Evolutionary conservation across 2,113 vertebrate genomes (phyloP).

Genomic region (Calyptommatus sinebrachiatus): DNA sequence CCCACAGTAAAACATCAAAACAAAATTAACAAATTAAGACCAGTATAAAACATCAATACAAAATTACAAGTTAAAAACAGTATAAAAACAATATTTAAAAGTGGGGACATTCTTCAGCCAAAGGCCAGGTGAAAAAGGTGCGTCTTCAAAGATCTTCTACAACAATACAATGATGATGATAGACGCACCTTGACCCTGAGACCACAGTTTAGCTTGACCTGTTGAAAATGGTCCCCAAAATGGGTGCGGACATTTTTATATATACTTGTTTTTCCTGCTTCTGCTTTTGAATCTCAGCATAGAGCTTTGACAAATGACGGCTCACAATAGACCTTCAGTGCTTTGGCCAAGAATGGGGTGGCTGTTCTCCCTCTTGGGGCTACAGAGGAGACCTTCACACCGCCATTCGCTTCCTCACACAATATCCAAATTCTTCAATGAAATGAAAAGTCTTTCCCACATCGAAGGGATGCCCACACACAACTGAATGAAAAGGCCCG

Average conservation of each 20-base stretch:
- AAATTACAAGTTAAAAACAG: no score
- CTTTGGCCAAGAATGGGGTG: slow-evolving; percentile 82
- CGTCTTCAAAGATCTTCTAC: no score
- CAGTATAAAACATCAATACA: no score
- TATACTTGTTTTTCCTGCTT: slow-evolving; percentile 16
- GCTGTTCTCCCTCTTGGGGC: slow-evolving; percentile 81
- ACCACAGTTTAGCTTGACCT: not conserved
- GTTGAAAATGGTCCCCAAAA: not conserved
- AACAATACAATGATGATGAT: no score
- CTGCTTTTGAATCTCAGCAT: slow-evolving; percentile 5
- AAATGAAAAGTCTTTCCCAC: slow-evolving; percentile 90
- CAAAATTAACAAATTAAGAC: no score
- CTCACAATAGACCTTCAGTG: slow-evolving; percentile 72
- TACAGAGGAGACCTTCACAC: slow-evolving; percentile 86
- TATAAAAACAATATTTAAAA: no score
- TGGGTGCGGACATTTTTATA: not conserved
- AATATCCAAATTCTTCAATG: slow-evolving; percentile 88
- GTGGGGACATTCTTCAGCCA: no score
- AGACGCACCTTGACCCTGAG: slow-evolving; percentile 39
- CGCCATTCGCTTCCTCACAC: slow-evolving; percentile 89
- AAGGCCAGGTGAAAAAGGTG: no score
- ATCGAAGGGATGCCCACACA: slow-evolving; percentile 87
- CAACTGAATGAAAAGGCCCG: slow-evolving; percentile 72
- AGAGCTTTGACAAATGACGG: slow-evolving; percentile 59
- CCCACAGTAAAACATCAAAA: no score